phyloP scores from a whole-genome alignment of 37 sponge, comb jelly and placozoan species.

The Petrosia ficiformis region DNA sequence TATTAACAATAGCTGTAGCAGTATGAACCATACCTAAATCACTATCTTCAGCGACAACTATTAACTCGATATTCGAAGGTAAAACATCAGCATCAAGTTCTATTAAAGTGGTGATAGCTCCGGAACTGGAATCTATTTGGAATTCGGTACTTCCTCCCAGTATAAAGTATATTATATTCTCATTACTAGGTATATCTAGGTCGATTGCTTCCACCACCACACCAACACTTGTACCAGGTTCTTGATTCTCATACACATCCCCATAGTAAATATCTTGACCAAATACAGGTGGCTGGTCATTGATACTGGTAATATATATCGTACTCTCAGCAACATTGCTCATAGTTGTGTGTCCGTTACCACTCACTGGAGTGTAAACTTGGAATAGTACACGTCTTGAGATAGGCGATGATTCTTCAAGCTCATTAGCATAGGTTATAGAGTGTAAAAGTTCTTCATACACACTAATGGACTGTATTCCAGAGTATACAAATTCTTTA shows the following conservation, averaged over 20 bases:
- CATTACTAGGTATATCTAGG: constrained; percentile 25
- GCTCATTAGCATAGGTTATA: constrained; percentile 20
- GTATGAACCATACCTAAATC: constrained; percentile 5
- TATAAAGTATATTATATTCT: constrained; percentile 30
- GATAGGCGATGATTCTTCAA: constrained; percentile 30
- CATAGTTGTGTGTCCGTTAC: not conserved
- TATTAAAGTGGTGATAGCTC: constrained; percentile 11
- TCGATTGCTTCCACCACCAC: constrained; percentile 46
- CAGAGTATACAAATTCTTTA: constrained; percentile 9
- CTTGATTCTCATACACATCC: constrained; percentile 20
- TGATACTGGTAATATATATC: constrained; percentile 29
- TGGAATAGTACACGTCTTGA: constrained; percentile 11
- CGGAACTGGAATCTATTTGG: constrained; percentile 22
- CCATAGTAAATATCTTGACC: constrained; percentile 14
- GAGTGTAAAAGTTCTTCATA: constrained; percentile 23
- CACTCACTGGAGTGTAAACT: constrained; percentile 18
- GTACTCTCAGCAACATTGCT: constrained; percentile 26
- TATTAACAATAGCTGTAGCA: constrained; percentile 6
- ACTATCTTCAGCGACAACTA: constrained; percentile 43
- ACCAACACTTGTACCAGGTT: constrained; percentile 12
- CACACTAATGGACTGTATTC: not conserved
- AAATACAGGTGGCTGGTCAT: constrained; percentile 48
- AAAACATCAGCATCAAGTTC: constrained; percentile 29
- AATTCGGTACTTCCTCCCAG: not conserved
- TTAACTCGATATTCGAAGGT: not conserved